Evolutionary conservation across 2,888 invertebrate species (phyloP).

Genomic region (Polymixis flavicincta): DNA sequence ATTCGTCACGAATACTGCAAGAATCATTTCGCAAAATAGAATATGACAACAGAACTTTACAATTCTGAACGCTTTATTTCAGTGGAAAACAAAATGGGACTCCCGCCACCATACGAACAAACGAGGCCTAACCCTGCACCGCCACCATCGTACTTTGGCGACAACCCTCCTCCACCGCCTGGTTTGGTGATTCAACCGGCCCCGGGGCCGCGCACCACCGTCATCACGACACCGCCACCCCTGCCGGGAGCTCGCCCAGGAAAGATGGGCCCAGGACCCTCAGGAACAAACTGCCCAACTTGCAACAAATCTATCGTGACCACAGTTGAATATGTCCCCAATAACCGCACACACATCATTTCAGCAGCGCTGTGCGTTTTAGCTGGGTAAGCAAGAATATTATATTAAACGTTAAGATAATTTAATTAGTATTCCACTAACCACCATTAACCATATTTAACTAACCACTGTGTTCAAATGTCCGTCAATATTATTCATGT

Average conservation of each 20-base stretch:
- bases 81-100: slow-evolving; percentile 89
- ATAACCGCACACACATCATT: slow-evolving; percentile 86
- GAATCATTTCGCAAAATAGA: slow-evolving; percentile 30
- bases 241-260: slow-evolving; percentile 59
- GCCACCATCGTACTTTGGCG: slow-evolving; percentile 86
- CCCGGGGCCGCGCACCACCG: slow-evolving; percentile 80
- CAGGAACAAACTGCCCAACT: slow-evolving; percentile 82
- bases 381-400: slow-evolving; percentile 79
- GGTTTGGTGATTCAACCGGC: slow-evolving; percentile 75
- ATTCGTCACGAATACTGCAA: slow-evolving; percentile 8
- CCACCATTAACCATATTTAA: no score
- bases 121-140: slow-evolving; percentile 82
- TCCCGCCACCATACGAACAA: slow-evolving; percentile 86
- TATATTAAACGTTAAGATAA: slow-evolving; percentile 9
- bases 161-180: slow-evolving; percentile 82
- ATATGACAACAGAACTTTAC: slow-evolving; percentile 11
- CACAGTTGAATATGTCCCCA: slow-evolving; percentile 85
- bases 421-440: slow-evolving; percentile 16
- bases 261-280: slow-evolving; percentile 85
- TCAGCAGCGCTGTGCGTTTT: slow-evolving; percentile 86
- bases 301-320: slow-evolving; percentile 86
- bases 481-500: slow-evolving; percentile 28
- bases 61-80: slow-evolving; percentile 65
- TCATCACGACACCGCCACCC: slow-evolving; percentile 76
- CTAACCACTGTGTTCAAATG: slow-evolving; percentile 31